Base-by-base conservation (phyloP, 2,888 invertebrate species). In the Prosapia bicincta region DNA sequence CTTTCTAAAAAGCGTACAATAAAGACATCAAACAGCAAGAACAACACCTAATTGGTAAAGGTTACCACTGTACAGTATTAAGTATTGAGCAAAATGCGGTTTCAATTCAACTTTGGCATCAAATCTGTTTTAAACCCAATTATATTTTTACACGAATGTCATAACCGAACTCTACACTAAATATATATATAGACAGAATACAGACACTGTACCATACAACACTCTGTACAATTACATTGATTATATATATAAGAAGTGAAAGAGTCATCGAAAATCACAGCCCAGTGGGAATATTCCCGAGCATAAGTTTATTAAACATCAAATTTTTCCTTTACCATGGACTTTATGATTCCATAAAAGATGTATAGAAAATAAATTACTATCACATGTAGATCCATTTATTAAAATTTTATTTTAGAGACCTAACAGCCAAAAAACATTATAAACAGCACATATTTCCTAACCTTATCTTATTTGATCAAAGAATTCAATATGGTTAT, bases 241-340 rank as follows among this genome's bases (percentile, higher is more conserved):
- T 67, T 54, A 54, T 54, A 54, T 54, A 54, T 74, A 78, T 78
- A 78, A 75, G 75, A 78, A 72, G 75, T 78, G 79, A 79, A 76
- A 78, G 77, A 69, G 65, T 75, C 66, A 71, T 79, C 77, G 78
- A 79, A 79, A 90, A 90, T 92, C 92, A 92, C 92, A 92, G 92
- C 91, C 91, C 91, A 89, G 89, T 91, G 91, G 91, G 91, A 91
- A 91, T 91, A 79, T 75, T 78, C 78, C 78, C 78, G 71, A 80
- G 78, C 78, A 78, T 79, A 78, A 80, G 78, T 76, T 77, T 78
- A 76, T 67, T 68, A 73, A 43, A 74, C 78, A 77, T 71, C 67
- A 66, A 75, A 66, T 75, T 75, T 38, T 54, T 54, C 54, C 20
- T 75, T 75, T 69, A 79, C 75, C 71, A 78, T 77, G 77, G 78